These are phyloP conservation scores for Dasyornis broadbenti DNA, from an alignment of 2,113 vertebrate species.

Conservation along the genomic window DNA sequence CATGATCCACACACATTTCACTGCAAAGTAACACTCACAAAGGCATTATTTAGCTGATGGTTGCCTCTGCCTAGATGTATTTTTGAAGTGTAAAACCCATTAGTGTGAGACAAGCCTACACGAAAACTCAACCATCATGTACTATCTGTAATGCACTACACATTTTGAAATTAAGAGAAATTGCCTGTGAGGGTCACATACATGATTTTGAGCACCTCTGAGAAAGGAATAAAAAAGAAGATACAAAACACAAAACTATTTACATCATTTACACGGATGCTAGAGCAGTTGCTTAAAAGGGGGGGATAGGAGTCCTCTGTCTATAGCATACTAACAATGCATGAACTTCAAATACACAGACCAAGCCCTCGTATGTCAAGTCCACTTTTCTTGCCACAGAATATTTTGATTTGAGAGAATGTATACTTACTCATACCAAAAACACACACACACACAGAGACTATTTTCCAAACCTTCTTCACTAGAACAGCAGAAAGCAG, in stretches of 20 bases:
- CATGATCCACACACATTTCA: not conserved
- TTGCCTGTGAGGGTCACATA: not conserved
- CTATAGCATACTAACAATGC: not conserved
- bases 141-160: not conserved
- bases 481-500: not conserved
- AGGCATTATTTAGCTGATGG: not conserved
- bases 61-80: not conserved
- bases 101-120: not conserved
- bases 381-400: not conserved
- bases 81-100: slow-evolving; percentile 11
- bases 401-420: not conserved
- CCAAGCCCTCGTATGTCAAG: rapidly evolving
- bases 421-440: not conserved
- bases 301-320: not conserved
- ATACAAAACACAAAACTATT: not conserved
- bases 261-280: not conserved
- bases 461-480: not conserved
- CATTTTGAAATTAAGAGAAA: not conserved
- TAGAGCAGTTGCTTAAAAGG: not conserved
- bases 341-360: not conserved
- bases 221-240: not conserved
- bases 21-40: slow-evolving; percentile 4
- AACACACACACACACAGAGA: not conserved
- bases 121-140: not conserved
- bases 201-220: not conserved